These are phyloP conservation scores for Orchestes rusci DNA, from an alignment of 2,888 invertebrate genomes.

Conservation along the genomic window DNA sequence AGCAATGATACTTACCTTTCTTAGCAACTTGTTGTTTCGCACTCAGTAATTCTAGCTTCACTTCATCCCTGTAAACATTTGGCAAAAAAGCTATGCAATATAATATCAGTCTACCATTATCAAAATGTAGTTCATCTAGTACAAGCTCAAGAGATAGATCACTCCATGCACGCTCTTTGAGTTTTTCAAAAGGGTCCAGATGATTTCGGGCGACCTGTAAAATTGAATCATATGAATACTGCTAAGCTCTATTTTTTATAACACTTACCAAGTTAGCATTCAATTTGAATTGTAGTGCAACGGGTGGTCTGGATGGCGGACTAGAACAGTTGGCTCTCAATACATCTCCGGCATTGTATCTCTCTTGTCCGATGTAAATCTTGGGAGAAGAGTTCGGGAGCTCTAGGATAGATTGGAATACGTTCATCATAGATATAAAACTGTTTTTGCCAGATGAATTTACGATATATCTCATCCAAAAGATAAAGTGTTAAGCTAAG, in stretches of 20 bases:
- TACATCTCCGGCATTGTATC: slow-evolving; percentile 67
- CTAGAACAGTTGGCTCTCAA: slow-evolving; percentile 72
- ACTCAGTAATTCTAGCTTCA: slow-evolving; percentile 62
- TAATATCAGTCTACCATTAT: slow-evolving; percentile 57
- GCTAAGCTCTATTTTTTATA: neutral
- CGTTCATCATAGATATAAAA: too few relatives aligned
- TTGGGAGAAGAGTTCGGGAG: slow-evolving; percentile 61
- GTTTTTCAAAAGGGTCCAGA: slow-evolving; percentile 29
- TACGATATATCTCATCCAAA: too few relatives aligned
- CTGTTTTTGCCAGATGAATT: too few relatives aligned
- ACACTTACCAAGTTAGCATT: slow-evolving; percentile 69
- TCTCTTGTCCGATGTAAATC: slow-evolving; percentile 63
- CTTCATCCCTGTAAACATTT: slow-evolving; percentile 60
- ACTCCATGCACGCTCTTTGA: slow-evolving; percentile 50
- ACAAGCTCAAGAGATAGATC: slow-evolving; percentile 52
- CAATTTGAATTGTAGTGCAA: slow-evolving; percentile 65
- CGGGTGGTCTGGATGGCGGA: slow-evolving; percentile 64
- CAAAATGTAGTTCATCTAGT: slow-evolving; percentile 52
- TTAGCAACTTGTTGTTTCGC: slow-evolving; percentile 72
- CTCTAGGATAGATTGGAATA: too few relatives aligned
- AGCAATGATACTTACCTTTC: slow-evolving; percentile 51
- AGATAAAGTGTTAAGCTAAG: too few relatives aligned
- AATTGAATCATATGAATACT: too few relatives aligned
- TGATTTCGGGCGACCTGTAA: neutral
- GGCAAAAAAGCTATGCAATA: slow-evolving; percentile 67